Conservation (phyloP, 1,140 invertebrate genomes). For the Arctopsyche grandis region DNA sequence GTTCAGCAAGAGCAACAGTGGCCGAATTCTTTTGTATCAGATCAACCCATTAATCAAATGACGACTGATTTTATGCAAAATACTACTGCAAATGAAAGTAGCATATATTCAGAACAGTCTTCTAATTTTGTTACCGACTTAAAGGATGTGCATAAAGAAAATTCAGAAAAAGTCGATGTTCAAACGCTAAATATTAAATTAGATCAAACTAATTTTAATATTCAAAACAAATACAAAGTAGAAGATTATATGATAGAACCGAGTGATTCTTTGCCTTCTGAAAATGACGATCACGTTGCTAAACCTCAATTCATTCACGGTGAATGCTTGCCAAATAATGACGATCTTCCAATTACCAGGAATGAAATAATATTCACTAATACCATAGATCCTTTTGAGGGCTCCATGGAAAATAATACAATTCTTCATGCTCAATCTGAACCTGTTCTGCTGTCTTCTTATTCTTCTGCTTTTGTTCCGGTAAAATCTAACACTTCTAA, state of each 20-base stretch:
- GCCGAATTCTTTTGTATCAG: too few relatives aligned
- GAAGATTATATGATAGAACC: not conserved
- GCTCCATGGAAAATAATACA: not conserved
- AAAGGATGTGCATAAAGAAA: not conserved
- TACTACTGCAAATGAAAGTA: too few relatives aligned
- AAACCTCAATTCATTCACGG: not conserved
- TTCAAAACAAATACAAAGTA: not conserved
- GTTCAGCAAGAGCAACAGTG: too few relatives aligned
- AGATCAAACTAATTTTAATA: not conserved
- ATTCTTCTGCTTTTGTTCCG: not conserved
- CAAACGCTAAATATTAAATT: not conserved
- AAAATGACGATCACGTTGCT: not conserved
- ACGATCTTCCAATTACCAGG: not conserved
- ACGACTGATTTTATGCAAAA: too few relatives aligned
- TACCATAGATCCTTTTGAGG: not conserved
- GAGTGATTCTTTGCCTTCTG: not conserved
- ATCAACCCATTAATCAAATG: too few relatives aligned
- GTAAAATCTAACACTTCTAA: not conserved
- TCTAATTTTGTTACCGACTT: too few relatives aligned
- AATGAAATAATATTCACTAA: not conserved
- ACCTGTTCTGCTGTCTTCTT: not conserved
- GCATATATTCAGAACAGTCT: too few relatives aligned
- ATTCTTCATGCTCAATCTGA: not conserved
- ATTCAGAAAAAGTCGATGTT: not conserved
- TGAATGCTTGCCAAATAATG: not conserved